Conservation (phyloP, 2,888 invertebrate genomes). For the Amphipyra berbera region DNA sequence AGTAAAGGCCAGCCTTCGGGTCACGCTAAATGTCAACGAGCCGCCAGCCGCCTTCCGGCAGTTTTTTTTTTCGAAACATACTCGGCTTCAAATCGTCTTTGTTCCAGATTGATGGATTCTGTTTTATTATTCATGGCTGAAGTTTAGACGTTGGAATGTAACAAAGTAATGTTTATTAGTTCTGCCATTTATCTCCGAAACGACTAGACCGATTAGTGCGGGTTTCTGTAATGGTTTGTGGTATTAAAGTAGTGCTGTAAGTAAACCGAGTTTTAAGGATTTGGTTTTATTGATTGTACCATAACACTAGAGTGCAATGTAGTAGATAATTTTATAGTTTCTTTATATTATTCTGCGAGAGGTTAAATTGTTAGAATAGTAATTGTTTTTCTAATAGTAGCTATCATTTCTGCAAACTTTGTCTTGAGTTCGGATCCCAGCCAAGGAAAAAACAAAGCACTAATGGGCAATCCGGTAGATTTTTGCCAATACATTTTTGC, state of each 20-base stretch:
- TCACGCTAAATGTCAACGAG: too few relatives aligned
- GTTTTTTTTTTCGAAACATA: too few relatives aligned
- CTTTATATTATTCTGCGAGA: neutral
- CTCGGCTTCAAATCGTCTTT: neutral
- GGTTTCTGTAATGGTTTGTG: constrained; percentile 48
- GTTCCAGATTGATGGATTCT: constrained; percentile 8
- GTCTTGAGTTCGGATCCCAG: too few relatives aligned
- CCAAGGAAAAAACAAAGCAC: too few relatives aligned
- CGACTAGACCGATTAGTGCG: constrained; percentile 51
- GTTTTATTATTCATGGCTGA: constrained; percentile 29
- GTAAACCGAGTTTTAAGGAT: constrained; percentile 26
- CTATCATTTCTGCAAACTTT: too few relatives aligned
- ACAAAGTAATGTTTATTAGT: constrained; percentile 37
- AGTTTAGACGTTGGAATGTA: constrained; percentile 37
- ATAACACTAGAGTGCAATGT: neutral
- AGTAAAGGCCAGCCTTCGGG: too few relatives aligned
- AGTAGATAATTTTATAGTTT: neutral
- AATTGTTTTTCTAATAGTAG: too few relatives aligned
- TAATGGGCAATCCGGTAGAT: too few relatives aligned
- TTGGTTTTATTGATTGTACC: constrained; percentile 3
- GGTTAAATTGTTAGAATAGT: too few relatives aligned
- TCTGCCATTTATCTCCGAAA: constrained; percentile 47
- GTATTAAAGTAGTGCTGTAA: constrained; percentile 43
- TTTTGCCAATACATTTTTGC: too few relatives aligned
- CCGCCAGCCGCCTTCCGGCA: too few relatives aligned